Percentiles rank a stretch among this genome's conserved stretches.
These are phyloP conservation scores for Tetraneura akinire DNA, from an alignment of 1,140 invertebrate species.

Conservation along the genomic window DNA sequence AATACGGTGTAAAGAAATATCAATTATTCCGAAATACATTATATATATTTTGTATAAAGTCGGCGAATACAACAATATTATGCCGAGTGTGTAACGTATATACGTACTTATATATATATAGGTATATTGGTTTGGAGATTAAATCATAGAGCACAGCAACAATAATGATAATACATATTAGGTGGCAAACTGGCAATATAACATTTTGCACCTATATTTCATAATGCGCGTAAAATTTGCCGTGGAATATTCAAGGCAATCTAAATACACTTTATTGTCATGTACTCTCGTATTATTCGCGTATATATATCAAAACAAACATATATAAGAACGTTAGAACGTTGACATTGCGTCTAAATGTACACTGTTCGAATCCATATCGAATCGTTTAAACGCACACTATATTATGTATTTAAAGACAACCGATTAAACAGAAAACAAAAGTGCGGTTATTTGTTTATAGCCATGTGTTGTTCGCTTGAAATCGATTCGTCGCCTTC, in stretches of 20 bases:
- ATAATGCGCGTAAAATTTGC: slow-evolving; percentile 30
- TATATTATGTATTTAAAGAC: no score
- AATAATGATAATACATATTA: background rate
- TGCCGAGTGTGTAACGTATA: background rate
- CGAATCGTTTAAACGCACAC: slow-evolving; percentile 17
- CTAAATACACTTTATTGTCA: background rate
- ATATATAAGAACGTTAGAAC: no score
- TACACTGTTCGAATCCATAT: background rate
- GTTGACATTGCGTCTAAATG: background rate
- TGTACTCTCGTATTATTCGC: background rate
- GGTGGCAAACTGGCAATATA: background rate
- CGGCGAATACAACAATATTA: background rate
- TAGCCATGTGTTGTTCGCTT: background rate
- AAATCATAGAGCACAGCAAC: background rate
- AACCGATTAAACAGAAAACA: slow-evolving; percentile 20
- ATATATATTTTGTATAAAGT: no score
- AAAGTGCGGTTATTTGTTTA: slow-evolving; percentile 30
- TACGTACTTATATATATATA: no score
- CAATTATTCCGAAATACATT: background rate
- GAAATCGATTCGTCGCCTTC: slow-evolving; percentile 1
- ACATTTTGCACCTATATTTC: background rate
- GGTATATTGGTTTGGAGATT: background rate
- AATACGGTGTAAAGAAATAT: no score
- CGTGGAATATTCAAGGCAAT: slow-evolving; percentile 1
- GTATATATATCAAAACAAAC: background rate